Evolutionary conservation across 2,888 invertebrate species (phyloP).

Genomic region (Amiota mariae): DNA sequence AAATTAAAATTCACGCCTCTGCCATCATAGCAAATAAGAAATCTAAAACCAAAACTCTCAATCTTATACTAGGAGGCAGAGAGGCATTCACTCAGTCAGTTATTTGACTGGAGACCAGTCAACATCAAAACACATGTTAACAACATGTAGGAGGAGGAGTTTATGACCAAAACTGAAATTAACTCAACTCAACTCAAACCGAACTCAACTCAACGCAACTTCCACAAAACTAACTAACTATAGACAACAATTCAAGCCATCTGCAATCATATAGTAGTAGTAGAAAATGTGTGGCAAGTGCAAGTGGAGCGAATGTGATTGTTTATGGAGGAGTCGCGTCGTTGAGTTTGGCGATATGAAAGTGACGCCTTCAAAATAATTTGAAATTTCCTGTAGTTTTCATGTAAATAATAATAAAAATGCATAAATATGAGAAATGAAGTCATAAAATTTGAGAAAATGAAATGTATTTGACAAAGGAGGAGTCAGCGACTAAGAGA

Average conservation of each 20-base stretch:
- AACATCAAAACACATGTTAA: slow-evolving; percentile 18
- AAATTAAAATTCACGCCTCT: not conserved
- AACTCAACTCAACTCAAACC: not conserved
- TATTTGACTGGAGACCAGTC: not conserved
- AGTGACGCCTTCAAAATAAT: slow-evolving; percentile 16
- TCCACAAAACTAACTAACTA: too few relatives aligned
- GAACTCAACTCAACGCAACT: too few relatives aligned
- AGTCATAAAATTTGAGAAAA: slow-evolving; percentile 53
- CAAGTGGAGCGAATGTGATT: too few relatives aligned
- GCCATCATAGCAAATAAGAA: slow-evolving; percentile 5
- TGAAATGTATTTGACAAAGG: slow-evolving; percentile 25
- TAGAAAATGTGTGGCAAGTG: too few relatives aligned
- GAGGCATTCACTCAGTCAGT: not conserved
- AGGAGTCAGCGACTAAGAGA: not conserved
- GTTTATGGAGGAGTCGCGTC: not conserved
- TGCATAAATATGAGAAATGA: slow-evolving; percentile 59
- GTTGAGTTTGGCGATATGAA: slow-evolving; percentile 10
- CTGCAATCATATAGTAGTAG: too few relatives aligned
- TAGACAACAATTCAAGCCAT: too few relatives aligned
- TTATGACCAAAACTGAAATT: slow-evolving; percentile 4
- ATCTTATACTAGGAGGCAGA: not conserved
- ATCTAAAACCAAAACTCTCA: slow-evolving; percentile 5
- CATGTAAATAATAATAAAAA: slow-evolving; percentile 53
- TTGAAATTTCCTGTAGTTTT: slow-evolving; percentile 40
- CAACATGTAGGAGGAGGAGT: slow-evolving; percentile 25